Percentiles rank a stretch among this genome's conserved stretches.
These are phyloP conservation scores for Sinosuthora webbiana DNA, from an alignment of 2,113 vertebrate genomes.

Conservation along the genomic window DNA sequence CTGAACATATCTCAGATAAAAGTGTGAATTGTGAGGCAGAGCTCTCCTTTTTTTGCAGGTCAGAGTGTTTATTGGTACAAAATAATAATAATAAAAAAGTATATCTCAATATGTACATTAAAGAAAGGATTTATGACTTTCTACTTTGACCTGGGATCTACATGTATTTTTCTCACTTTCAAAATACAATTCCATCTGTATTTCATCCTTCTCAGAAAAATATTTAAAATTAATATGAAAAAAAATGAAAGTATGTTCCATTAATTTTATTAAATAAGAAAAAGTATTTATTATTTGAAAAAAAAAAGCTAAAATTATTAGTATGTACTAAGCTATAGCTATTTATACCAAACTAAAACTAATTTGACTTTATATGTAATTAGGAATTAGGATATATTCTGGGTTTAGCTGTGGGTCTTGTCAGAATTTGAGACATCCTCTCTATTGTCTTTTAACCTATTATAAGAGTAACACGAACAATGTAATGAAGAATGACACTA, in stretches of 20 bases:
- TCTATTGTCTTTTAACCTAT: background rate
- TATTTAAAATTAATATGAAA: background rate
- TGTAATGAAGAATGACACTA: fast-evolving
- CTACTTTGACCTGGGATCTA: background rate
- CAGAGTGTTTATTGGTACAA: background rate
- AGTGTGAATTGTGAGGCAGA: background rate
- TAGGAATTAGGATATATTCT: background rate
- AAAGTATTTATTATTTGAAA: background rate
- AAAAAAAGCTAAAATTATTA: background rate
- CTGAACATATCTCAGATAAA: background rate
- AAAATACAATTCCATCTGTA: background rate
- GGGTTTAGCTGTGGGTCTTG: fast-evolving
- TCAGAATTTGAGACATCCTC: background rate
- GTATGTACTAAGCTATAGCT: background rate
- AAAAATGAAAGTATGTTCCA: background rate
- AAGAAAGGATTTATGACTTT: background rate
- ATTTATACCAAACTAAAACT: background rate
- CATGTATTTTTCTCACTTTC: background rate
- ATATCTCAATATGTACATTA: background rate
- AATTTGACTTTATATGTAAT: background rate
- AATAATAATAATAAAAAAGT: background rate
- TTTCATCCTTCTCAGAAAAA: background rate
- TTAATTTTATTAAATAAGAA: background rate
- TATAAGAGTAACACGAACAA: background rate
- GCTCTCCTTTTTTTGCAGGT: background rate